Conservation (phyloP, 2,113 vertebrate genomes). For the Proteles cristata region DNA sequence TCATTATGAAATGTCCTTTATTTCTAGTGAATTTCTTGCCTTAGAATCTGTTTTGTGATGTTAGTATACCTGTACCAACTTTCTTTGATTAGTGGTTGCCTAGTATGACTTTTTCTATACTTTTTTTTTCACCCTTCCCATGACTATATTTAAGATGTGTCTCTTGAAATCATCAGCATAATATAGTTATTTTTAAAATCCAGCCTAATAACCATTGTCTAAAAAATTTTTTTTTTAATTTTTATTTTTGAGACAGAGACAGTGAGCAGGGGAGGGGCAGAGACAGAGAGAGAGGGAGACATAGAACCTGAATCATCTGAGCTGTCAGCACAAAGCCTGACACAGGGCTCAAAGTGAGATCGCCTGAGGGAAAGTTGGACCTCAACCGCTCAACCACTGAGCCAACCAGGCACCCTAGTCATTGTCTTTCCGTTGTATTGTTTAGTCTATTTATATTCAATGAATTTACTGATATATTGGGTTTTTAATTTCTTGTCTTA, state of each 20-base stretch:
- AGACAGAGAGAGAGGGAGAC: too few relatives aligned
- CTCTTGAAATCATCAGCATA: background rate
- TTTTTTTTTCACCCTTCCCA: slow-evolving; percentile 1
- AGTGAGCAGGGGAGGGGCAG: too few relatives aligned
- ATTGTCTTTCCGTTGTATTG: background rate
- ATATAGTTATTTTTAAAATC: background rate
- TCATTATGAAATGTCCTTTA: background rate
- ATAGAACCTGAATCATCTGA: too few relatives aligned
- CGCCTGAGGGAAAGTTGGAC: too few relatives aligned
- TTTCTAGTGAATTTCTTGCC: background rate
- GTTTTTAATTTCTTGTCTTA: background rate
- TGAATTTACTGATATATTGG: background rate
- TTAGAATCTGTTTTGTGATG: background rate
- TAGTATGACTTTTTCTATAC: background rate
- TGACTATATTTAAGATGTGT: background rate
- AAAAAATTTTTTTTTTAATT: background rate
- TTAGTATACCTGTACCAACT: background rate
- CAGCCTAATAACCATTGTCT: background rate
- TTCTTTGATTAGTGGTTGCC: background rate
- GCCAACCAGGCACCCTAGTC: too few relatives aligned
- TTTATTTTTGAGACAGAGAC: too few relatives aligned
- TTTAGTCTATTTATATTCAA: slow-evolving; percentile 20
- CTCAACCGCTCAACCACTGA: too few relatives aligned
- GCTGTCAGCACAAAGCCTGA: too few relatives aligned
- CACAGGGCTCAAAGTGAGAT: too few relatives aligned